phyloP scores from a whole-genome alignment of 2,888 invertebrate genomes.

The Machimus atricapillus region DNA sequence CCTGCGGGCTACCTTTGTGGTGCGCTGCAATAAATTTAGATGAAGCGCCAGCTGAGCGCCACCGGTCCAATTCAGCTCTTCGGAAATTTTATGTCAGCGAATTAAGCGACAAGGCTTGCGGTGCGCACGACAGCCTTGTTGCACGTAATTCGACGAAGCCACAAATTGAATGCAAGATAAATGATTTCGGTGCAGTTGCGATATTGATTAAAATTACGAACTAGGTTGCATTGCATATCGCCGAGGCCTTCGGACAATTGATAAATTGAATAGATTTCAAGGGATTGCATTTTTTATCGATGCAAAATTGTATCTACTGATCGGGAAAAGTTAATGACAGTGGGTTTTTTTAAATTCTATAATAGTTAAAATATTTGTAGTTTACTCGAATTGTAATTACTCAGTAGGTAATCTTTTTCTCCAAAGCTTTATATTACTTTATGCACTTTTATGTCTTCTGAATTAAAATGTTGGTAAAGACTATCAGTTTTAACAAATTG shows the following conservation, averaged over 20 bases:
- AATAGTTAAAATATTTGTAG: not conserved
- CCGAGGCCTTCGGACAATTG: not conserved
- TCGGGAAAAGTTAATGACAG: not conserved
- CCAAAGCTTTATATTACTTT: not conserved
- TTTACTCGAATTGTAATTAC: not conserved
- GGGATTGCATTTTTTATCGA: not conserved
- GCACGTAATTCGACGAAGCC: not conserved
- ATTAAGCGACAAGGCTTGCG: not conserved
- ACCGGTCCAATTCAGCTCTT: not conserved
- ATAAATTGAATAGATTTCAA: not conserved
- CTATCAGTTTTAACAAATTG: too few relatives aligned
- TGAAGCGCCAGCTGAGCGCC: not conserved
- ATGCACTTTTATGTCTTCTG: not conserved
- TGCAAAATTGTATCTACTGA: not conserved
- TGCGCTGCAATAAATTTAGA: not conserved
- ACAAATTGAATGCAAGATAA: not conserved
- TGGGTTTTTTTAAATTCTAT: not conserved
- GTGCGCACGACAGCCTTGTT: not conserved
- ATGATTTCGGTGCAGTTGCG: not conserved
- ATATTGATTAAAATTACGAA: not conserved
- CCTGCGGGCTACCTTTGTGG: not conserved
- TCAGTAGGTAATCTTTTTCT: too few relatives aligned
- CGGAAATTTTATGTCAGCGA: not conserved
- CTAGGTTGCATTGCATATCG: not conserved
- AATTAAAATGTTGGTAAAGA: too few relatives aligned